phyloP scores from a whole-genome alignment of 1,140 invertebrate species.

The Papilio polytes region DNA sequence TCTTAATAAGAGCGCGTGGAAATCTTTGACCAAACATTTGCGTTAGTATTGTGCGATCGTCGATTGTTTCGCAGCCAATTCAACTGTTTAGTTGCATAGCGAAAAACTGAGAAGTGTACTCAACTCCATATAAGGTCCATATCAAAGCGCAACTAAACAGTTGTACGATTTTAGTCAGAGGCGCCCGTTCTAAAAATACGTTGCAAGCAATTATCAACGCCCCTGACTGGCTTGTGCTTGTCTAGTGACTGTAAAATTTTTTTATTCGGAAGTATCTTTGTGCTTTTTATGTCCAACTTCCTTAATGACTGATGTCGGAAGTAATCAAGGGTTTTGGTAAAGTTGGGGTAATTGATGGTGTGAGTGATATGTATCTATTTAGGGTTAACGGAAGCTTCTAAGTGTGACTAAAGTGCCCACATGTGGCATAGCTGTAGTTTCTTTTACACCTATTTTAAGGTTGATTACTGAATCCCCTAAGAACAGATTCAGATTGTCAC shows the following conservation, averaged over 20 bases:
- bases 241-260: background rate
- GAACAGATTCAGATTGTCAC: too few relatives aligned
- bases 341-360: constrained; percentile 8
- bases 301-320: constrained; percentile 16
- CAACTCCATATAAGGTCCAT: too few relatives aligned
- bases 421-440: background rate
- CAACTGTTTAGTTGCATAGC: too few relatives aligned
- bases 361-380: background rate
- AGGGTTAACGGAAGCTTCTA: background rate
- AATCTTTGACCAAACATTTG: too few relatives aligned
- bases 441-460: background rate
- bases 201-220: background rate
- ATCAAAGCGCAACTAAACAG: too few relatives aligned
- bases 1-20: background rate
- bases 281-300: background rate
- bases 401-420: background rate
- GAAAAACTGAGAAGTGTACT: too few relatives aligned
- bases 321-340: constrained; percentile 4
- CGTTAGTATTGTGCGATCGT: too few relatives aligned
- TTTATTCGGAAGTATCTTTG: background rate
- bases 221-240: background rate
- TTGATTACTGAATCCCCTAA: too few relatives aligned
- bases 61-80: too few relatives aligned
- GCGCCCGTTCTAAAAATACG: background rate
- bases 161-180: too few relatives aligned